Conservation (phyloP, 2,888 invertebrate species). For the Acronicta psi region DNA sequence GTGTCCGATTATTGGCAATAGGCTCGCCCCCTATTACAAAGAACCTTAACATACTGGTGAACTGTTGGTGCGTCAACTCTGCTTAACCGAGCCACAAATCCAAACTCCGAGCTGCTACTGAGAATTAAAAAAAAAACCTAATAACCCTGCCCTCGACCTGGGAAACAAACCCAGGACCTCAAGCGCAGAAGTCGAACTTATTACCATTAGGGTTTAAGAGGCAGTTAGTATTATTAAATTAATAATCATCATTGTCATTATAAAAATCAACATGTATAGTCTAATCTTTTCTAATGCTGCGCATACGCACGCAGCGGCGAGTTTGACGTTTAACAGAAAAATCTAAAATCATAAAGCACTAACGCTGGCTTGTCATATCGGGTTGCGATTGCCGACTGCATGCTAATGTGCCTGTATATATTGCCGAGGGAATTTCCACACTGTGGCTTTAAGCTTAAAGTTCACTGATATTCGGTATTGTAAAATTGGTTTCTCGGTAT, state of each 20-base stretch:
- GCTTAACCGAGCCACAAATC: no score
- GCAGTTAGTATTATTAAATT: no score
- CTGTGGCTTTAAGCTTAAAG: conserved; percentile 5
- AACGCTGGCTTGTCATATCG: conserved; percentile 81
- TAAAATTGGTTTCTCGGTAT: conserved; percentile 42
- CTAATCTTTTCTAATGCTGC: conserved; percentile 42
- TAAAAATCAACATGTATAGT: conserved; percentile 21
- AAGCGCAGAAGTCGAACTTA: no score
- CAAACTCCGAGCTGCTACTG: no score
- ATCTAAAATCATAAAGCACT: conserved; percentile 87
- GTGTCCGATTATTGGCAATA: no score
- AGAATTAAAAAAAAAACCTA: no score
- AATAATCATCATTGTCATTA: neutral
- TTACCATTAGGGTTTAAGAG: no score
- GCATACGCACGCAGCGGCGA: conserved; percentile 75
- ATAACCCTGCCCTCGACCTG: no score
- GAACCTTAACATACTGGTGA: no score
- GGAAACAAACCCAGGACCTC: no score
- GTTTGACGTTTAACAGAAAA: conserved; percentile 87
- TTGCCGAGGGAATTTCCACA: conserved; percentile 20
- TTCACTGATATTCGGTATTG: neutral
- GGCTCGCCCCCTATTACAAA: no score
- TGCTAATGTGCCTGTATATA: conserved; percentile 72
- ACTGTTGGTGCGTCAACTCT: no score
- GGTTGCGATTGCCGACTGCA: conserved; percentile 84